Conservation (phyloP, 1,140 invertebrate species). For the Drosophila yakuba region DNA sequence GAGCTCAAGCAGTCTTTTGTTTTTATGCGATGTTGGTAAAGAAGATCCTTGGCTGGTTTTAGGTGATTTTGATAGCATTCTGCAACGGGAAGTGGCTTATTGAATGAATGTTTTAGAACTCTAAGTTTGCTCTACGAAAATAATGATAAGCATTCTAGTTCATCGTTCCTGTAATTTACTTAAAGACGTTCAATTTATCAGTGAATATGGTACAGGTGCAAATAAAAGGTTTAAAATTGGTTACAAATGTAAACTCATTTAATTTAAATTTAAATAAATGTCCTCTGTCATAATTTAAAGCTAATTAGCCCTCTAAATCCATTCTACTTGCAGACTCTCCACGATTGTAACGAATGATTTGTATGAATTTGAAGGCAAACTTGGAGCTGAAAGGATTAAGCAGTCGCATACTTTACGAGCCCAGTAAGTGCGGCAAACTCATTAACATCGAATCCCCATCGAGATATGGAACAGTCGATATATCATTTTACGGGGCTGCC, state of each 20-base stretch:
- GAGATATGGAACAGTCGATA: conserved; percentile 47
- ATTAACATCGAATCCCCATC: conserved; percentile 34
- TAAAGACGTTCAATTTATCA: too few relatives aligned
- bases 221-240: too few relatives aligned
- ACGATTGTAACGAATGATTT: conserved; percentile 55
- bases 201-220: too few relatives aligned
- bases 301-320: neutral
- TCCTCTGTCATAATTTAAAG: neutral
- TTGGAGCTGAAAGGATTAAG: conserved; percentile 51
- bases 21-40: neutral
- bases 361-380: conserved; percentile 40
- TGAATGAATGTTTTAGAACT: neutral
- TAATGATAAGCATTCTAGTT: neutral
- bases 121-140: neutral
- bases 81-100: conserved; percentile 8
- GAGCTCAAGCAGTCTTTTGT: neutral
- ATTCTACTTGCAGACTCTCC: conserved; percentile 21
- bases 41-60: conserved; percentile 4
- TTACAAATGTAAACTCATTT: neutral
- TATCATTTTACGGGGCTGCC: conserved; percentile 60
- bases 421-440: conserved; percentile 43
- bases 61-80: conserved; percentile 16
- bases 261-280: neutral
- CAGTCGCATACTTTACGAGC: conserved; percentile 54
- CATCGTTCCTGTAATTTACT: too few relatives aligned